Evolutionary conservation across 1,140 invertebrate species (phyloP).

Genomic region (Panulirus ornatus): DNA sequence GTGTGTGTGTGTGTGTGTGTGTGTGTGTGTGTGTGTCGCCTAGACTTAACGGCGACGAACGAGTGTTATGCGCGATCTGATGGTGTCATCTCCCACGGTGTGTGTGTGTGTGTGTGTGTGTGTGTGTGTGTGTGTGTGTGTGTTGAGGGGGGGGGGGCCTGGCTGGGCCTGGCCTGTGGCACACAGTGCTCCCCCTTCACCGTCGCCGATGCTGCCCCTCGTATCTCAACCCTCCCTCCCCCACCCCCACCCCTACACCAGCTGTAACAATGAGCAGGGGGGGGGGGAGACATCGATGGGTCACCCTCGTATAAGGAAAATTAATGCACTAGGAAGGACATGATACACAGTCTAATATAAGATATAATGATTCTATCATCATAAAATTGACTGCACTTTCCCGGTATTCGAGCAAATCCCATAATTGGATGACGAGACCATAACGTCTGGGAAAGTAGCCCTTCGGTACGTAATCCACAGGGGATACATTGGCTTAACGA

Average conservation of each 20-base stretch:
- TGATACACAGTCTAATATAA: slow-evolving; percentile 6
- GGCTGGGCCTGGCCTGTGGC: too few relatives aligned
- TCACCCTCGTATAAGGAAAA: not conserved
- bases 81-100: too few relatives aligned
- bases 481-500: slow-evolving; percentile 58
- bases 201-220: too few relatives aligned
- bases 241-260: not conserved
- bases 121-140: too few relatives aligned
- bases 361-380: slow-evolving; percentile 63
- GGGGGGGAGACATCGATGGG: not conserved
- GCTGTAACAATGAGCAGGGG: too few relatives aligned
- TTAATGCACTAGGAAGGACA: not conserved
- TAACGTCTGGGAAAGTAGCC: slow-evolving; percentile 57
- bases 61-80: too few relatives aligned
- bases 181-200: too few relatives aligned
- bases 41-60: too few relatives aligned
- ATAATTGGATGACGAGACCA: slow-evolving; percentile 65
- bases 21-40: too few relatives aligned
- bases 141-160: too few relatives aligned
- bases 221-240: not conserved
- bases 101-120: too few relatives aligned
- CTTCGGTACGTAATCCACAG: slow-evolving; percentile 49
- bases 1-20: too few relatives aligned
- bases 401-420: slow-evolving; percentile 55
- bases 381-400: slow-evolving; percentile 71